Evolutionary conservation across 2,888 invertebrate species (phyloP).

Genomic region (Holacanthella duospinosa): DNA sequence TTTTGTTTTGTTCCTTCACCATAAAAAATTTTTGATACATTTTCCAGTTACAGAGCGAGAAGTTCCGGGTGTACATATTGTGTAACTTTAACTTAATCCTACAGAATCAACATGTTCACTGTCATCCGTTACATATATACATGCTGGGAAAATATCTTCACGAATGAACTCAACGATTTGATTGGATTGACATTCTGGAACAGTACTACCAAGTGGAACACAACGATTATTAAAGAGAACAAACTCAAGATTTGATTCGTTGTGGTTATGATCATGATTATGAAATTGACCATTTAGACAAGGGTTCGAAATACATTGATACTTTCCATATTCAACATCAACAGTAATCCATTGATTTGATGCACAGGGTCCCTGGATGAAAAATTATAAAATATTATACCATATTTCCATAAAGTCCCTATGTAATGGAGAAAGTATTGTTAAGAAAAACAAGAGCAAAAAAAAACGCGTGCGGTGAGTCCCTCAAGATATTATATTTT

Average conservation of each 20-base stretch:
- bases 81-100: too few relatives aligned
- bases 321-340: neutral
- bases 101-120: neutral
- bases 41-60: neutral
- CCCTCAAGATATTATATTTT: too few relatives aligned
- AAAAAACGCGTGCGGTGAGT: too few relatives aligned
- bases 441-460: too few relatives aligned
- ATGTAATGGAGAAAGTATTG: too few relatives aligned
- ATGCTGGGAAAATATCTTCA: neutral
- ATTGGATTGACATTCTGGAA: neutral
- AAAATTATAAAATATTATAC: neutral
- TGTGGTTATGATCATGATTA: too few relatives aligned
- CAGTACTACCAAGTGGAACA: neutral
- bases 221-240: constrained; percentile 3
- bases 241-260: too few relatives aligned
- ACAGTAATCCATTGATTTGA: neutral
- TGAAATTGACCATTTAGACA: too few relatives aligned
- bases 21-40: neutral
- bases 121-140: neutral
- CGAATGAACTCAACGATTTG: neutral
- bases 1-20: neutral
- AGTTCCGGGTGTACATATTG: neutral
- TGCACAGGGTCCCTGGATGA: neutral
- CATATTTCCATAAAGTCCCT: too few relatives aligned
- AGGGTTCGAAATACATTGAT: neutral